Base-by-base conservation (phyloP, 2,888 invertebrate species). In the Pomacea canaliculata region DNA sequence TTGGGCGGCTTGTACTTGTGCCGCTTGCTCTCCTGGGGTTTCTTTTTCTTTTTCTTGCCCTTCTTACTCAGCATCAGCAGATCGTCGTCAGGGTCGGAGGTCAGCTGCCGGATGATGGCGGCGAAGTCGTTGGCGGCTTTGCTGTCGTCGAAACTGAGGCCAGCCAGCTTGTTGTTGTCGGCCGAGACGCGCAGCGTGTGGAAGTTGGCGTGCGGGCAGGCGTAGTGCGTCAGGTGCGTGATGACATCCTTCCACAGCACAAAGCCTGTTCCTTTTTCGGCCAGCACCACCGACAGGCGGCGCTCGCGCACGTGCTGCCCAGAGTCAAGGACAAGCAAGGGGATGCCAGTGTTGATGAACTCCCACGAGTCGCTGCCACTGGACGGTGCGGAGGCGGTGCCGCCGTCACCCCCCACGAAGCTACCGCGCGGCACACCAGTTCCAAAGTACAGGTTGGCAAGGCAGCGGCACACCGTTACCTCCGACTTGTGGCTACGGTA, bases 211-310 rank as follows among this genome's bases (percentile, higher is more conserved):
- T 94, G 94, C 65, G 94, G 93, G 1, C 94, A 94, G 74, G 82
- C 86, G 92, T 96, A 96, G 77, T 94, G 93, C 13, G 94, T 94
- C 80, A 95, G 91, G 89, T 95, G 95, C 90, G 95, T 95, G 83
- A 96, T 94, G 71, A 93, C 94, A 90, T 96, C 96, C 83, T 93
- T 93, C 96, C 96, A 96, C 46, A 96, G 91, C 76, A 94, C 94
- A 90, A 96, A 95, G 76, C 95, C 95, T 1, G 95, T 95, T 23
- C 96, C 95, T 59, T 94, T 93, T 89, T 95, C 95, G 5, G 95
- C 95, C 72, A 95, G 89, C 7, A 95, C 92, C 65, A 95, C 93
- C 81, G 94, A 94, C 18, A 95, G 80, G 68, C 85, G 83, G 62
- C 89, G 79, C 46, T 86, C 79, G 13, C 90, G 82, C 46, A 94